Evolutionary conservation across 2,113 vertebrate genomes (phyloP).

Genomic region (Hippocampus comes): DNA sequence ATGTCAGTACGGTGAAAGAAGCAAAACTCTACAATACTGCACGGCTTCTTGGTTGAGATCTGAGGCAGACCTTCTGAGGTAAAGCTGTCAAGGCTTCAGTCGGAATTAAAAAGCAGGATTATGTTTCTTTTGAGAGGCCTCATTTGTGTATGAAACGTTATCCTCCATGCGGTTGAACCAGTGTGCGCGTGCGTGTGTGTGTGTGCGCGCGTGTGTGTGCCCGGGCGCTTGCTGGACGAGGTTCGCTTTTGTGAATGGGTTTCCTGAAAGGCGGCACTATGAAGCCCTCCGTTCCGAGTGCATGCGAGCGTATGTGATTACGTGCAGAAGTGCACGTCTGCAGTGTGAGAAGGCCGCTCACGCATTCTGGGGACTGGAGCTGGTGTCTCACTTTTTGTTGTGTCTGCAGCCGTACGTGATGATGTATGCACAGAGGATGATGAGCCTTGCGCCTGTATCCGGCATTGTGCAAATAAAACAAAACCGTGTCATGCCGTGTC

Average conservation of each 20-base stretch:
- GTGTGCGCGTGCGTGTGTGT: not conserved
- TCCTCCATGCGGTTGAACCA: conserved; percentile 5
- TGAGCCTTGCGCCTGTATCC: conserved; percentile 3
- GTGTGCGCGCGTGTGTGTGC: not conserved
- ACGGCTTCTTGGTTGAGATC: conserved; percentile 15
- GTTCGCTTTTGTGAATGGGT: conserved; percentile 50
- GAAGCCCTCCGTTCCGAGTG: conserved; percentile 22
- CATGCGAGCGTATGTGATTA: conserved; percentile 13
- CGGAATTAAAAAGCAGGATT: conserved; percentile 48
- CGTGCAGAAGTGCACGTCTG: conserved; percentile 39
- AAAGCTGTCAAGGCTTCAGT: conserved; percentile 31
- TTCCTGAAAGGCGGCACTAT: conserved; percentile 50
- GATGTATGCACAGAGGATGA: conserved; percentile 10
- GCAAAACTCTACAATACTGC: not conserved
- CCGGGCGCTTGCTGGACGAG: conserved; percentile 23
- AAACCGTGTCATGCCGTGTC: conserved; percentile 5
- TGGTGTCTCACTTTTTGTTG: conserved; percentile 29
- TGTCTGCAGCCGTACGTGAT: conserved; percentile 16
- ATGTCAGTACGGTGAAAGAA: not conserved
- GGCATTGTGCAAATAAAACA: conserved; percentile 8
- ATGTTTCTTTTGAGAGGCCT: conserved; percentile 39
- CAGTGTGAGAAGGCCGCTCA: conserved; percentile 30
- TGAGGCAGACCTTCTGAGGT: conserved; percentile 27
- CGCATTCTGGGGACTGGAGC: conserved; percentile 34
- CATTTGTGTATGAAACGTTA: conserved; percentile 53